Base-by-base conservation (phyloP, 1,140 invertebrate genomes). In the Aphelenchoides fujianensis region DNA sequence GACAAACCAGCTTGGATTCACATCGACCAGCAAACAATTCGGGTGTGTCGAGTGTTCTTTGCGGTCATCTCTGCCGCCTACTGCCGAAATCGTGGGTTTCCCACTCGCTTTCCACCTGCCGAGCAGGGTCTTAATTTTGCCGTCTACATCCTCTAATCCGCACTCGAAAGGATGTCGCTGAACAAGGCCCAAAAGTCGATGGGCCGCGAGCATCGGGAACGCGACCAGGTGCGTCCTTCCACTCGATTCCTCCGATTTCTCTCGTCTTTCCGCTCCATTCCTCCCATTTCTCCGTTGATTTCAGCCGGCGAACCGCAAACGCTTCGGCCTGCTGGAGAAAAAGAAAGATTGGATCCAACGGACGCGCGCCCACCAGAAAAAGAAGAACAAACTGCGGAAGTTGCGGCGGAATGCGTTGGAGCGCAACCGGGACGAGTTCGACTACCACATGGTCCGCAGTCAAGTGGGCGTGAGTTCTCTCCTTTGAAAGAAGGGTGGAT, bases 371-470 rank as follows among this genome's bases (percentile, higher is more conserved):
- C 84, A 83, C 66, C 35, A 77, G 66, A 71, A 90, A 57, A 97
- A 97, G 79, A 89, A 92, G 69, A 88, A 89, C 32, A 91, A 91
- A 0, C 80, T 98, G 0, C 92, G 93, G 84, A 78, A 91, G n/a
- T 85, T 98, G 31, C 89, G 89, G 57, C 91, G 91, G 84, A 89
- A 91, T 59, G 94, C 93, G 0, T 85, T 95, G 16, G 91, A 96
- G 79, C 92, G 90, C 84, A 98, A 98, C 89, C 93, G 94, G 1
- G 94, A 98, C 90, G 95, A 98, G 86, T 98, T 97, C 86, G 92
- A 96, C 84, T 94, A 93, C 86, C 95, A 97, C 80, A 98, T 98
- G 96, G 90, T 95, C 37, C 94, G 93, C 84, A 93, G 94, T 0
- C 89, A 91, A 86, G 86, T 92, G 1, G 86, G 90, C 79, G 88